A percentile compares a stretch with the other conserved stretches of the same genome.
phyloP scores from a whole-genome alignment of 2,797 vertebrate species.

The Sebastiscus tertius region DNA sequence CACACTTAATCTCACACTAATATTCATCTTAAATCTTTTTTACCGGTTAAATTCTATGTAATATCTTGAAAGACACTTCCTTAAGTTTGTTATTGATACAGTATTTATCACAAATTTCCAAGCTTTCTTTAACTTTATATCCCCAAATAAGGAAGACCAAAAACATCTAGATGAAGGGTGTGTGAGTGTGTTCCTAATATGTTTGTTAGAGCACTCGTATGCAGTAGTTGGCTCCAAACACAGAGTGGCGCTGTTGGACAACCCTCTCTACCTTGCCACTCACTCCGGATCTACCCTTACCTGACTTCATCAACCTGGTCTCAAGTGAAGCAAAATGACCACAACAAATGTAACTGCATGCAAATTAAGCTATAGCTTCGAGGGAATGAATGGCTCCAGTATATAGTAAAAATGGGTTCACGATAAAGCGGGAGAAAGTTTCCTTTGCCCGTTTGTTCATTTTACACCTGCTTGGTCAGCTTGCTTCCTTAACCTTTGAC shows the following conservation, averaged over 20 bases:
- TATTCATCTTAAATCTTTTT: too few relatives aligned
- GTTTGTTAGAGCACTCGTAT: neutral
- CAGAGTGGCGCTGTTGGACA: conserved; percentile 56
- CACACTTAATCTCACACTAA: too few relatives aligned
- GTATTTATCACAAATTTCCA: too few relatives aligned
- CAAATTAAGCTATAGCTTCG: neutral
- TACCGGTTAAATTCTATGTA: too few relatives aligned
- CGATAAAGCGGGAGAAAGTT: neutral
- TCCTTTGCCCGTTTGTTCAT: neutral
- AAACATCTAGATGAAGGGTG: too few relatives aligned
- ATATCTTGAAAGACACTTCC: too few relatives aligned
- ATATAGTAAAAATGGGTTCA: neutral
- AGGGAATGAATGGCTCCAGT: neutral
- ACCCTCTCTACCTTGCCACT: neutral
- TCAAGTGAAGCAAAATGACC: neutral
- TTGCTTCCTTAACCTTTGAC: neutral
- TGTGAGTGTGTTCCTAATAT: too few relatives aligned
- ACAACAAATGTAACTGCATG: neutral
- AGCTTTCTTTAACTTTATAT: too few relatives aligned
- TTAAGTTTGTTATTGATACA: too few relatives aligned
- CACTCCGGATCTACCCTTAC: neutral
- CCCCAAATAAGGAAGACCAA: too few relatives aligned
- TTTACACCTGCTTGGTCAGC: neutral
- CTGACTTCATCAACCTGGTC: neutral
- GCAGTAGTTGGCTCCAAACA: conserved; percentile 11